These are phyloP conservation scores for Peucedramus taeniatus DNA, from an alignment of 2,113 vertebrate species.

Conservation along the genomic window DNA sequence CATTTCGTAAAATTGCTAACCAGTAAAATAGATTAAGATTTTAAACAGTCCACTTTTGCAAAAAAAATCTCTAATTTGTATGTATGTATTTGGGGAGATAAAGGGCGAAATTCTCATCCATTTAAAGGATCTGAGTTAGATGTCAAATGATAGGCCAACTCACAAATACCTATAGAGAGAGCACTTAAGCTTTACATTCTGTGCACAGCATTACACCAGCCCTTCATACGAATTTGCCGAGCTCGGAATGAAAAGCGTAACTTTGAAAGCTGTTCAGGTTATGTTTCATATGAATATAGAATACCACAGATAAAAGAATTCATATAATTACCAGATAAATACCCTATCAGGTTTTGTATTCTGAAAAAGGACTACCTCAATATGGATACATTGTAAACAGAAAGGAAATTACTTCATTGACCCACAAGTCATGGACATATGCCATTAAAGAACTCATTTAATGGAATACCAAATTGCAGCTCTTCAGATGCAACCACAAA, in stretches of 20 bases:
- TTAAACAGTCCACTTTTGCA: neutral
- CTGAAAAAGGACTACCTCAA: neutral
- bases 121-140: neutral
- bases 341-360: neutral
- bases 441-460: neutral
- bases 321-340: neutral
- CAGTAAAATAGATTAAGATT: neutral
- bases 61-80: neutral
- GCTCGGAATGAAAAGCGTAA: neutral
- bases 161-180: neutral
- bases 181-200: neutral
- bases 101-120: neutral
- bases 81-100: neutral
- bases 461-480: neutral
- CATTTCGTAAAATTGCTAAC: neutral
- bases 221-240: neutral
- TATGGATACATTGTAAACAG: neutral
- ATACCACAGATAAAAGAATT: neutral
- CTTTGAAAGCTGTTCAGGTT: neutral
- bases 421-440: neutral
- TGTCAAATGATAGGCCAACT: neutral
- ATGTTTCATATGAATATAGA: fast-evolving
- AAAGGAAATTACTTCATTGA: neutral
- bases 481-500: neutral
- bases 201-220: neutral